These are phyloP conservation scores for Nebria brevicollis DNA, from an alignment of 2,888 invertebrate species.

Conservation along the genomic window DNA sequence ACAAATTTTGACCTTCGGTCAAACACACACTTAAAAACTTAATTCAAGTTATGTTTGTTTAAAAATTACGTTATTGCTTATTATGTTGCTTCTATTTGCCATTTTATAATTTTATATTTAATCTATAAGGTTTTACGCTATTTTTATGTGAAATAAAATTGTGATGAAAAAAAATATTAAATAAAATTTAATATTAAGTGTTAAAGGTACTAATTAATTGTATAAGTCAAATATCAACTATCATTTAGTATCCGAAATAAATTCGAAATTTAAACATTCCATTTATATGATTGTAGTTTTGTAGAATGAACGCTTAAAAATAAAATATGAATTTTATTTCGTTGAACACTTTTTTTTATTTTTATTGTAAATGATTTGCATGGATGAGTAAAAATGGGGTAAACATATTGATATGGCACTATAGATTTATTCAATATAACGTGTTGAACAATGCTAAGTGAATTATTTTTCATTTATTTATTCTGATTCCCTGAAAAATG, in stretches of 20 bases:
- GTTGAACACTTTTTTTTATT: too few relatives aligned
- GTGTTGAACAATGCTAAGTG: conserved; percentile 61
- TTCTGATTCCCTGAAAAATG: conserved; percentile 46
- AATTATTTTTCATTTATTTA: conserved; percentile 25
- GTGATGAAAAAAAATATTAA: conserved; percentile 44
- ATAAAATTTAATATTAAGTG: conserved; percentile 45
- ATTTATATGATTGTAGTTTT: conserved; percentile 40
- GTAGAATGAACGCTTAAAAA: conserved; percentile 4
- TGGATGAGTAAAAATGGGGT: conserved; percentile 49
- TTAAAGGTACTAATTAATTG: conserved; percentile 17
- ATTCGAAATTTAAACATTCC: conserved; percentile 25
- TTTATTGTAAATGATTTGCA: too few relatives aligned
- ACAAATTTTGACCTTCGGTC: neutral
- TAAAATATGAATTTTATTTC: neutral
- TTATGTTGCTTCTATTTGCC: conserved; percentile 30
- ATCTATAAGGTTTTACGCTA: conserved; percentile 13
- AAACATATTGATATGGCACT: conserved; percentile 60
- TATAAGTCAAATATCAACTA: neutral
- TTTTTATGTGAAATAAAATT: conserved; percentile 22
- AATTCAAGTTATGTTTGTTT: conserved; percentile 1
- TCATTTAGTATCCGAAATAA: conserved; percentile 3
- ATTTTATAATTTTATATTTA: conserved; percentile 7
- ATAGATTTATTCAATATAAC: conserved; percentile 64
- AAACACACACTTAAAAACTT: too few relatives aligned
- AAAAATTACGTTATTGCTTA: conserved; percentile 18